These are phyloP conservation scores for Odobenus rosmarus DNA, from an alignment of 2,113 vertebrate species.

Conservation along the genomic window DNA sequence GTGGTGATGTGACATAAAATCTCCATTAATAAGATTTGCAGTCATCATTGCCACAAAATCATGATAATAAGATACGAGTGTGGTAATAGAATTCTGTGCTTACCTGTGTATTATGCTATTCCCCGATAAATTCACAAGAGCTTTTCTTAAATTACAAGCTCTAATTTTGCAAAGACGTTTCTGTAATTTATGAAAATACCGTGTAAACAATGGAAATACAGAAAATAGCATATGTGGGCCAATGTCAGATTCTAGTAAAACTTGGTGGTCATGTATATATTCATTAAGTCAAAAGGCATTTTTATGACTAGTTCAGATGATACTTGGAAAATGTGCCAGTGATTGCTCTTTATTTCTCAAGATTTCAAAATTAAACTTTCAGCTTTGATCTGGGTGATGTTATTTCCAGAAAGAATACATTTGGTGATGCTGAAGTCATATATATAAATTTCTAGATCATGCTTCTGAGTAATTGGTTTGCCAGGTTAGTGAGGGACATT, in stretches of 20 bases:
- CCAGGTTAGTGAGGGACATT: background rate
- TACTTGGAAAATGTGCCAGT: background rate
- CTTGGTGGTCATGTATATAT: conserved; percentile 49
- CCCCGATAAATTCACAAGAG: background rate
- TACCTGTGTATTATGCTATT: background rate
- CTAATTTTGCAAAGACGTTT: conserved; percentile 56
- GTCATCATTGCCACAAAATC: background rate
- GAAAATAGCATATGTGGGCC: background rate
- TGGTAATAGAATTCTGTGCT: background rate
- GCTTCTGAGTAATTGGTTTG: background rate
- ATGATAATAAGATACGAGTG: background rate
- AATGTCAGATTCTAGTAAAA: conserved; percentile 42
- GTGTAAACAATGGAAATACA: background rate
- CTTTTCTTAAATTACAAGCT: conserved; percentile 52
- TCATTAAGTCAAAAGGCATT: conserved; percentile 26
- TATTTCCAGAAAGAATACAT: background rate
- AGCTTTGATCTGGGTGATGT: background rate
- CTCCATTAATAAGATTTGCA: background rate
- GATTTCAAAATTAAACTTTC: background rate
- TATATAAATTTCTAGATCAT: background rate
- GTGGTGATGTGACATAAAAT: background rate
- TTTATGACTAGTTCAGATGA: background rate
- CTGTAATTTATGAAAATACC: conserved; percentile 51
- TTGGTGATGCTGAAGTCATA: background rate
- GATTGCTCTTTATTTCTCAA: background rate